Evolutionary conservation across 2,113 vertebrate species (phyloP).

Genomic region (Plectropomus leopardus): DNA sequence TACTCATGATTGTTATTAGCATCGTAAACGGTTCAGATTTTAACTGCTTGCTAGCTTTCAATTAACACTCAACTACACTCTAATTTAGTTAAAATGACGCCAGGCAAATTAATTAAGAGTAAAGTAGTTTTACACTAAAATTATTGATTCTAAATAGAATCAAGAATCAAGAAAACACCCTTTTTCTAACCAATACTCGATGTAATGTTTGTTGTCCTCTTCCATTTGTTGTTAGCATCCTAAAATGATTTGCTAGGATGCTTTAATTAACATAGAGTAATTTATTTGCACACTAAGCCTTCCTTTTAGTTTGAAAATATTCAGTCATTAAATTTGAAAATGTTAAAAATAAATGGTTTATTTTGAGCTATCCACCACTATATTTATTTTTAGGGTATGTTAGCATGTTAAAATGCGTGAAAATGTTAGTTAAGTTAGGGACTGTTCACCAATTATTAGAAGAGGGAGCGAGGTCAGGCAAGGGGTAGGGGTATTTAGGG

Average conservation of each 20-base stretch:
- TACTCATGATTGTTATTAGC: neutral
- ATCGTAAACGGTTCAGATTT: neutral
- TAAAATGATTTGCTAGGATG: neutral
- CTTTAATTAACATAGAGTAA: neutral
- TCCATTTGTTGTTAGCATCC: neutral
- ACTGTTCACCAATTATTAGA: neutral
- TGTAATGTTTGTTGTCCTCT: neutral
- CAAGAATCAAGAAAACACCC: accelerated
- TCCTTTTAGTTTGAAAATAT: neutral
- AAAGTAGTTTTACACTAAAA: neutral
- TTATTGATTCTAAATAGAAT: too few relatives aligned
- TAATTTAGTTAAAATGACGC: neutral
- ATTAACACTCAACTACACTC: neutral
- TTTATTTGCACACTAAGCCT: neutral
- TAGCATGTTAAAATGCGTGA: neutral
- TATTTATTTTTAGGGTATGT: neutral
- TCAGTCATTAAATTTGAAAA: neutral
- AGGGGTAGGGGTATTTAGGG: too few relatives aligned
- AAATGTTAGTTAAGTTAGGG: neutral
- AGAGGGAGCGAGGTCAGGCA: too few relatives aligned
- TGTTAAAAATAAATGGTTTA: neutral
- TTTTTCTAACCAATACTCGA: neutral
- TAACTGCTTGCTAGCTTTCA: neutral
- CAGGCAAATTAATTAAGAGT: too few relatives aligned
- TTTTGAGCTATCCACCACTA: neutral